phyloP scores from a whole-genome alignment of 2,888 invertebrate genomes.

The Ormyrus pomaceus region DNA sequence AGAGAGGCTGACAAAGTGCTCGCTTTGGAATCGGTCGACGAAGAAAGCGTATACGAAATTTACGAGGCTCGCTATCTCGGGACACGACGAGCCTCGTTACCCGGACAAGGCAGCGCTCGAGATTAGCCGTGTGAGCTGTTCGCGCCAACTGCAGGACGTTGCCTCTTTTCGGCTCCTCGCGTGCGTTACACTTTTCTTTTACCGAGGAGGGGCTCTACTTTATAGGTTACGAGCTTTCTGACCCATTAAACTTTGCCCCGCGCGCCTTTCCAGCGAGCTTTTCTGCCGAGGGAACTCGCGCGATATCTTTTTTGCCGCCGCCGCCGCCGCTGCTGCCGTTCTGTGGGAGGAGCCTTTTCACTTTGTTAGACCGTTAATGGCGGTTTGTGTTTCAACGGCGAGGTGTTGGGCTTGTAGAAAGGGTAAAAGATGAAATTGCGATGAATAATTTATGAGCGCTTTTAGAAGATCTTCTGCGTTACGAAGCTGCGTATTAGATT shows the following conservation, averaged over 20 bases:
- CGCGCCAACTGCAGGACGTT: background rate
- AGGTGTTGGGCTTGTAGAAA: too few relatives aligned
- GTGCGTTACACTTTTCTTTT: background rate
- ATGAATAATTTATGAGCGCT: too few relatives aligned
- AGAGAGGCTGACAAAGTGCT: too few relatives aligned
- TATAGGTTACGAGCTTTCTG: background rate
- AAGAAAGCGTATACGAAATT: conserved; percentile 51
- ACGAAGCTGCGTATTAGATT: too few relatives aligned
- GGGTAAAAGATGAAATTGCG: too few relatives aligned
- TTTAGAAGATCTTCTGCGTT: too few relatives aligned
- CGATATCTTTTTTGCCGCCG: background rate
- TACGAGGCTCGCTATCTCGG: conserved; percentile 60
- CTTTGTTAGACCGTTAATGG: too few relatives aligned
- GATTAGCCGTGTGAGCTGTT: conserved; percentile 38
- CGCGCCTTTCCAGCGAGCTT: too few relatives aligned
- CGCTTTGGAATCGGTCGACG: background rate
- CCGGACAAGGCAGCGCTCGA: conserved; percentile 40
- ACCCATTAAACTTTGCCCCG: conserved; percentile 4
- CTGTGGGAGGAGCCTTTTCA: too few relatives aligned
- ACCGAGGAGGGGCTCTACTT: too few relatives aligned
- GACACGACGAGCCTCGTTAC: conserved; percentile 60
- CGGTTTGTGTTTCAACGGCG: too few relatives aligned
- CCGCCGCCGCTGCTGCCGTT: too few relatives aligned
- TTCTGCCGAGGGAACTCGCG: background rate
- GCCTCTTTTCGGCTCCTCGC: conserved; percentile 19